phyloP scores from a whole-genome alignment of 2,797 vertebrate genomes.

The Vireo griseus region DNA sequence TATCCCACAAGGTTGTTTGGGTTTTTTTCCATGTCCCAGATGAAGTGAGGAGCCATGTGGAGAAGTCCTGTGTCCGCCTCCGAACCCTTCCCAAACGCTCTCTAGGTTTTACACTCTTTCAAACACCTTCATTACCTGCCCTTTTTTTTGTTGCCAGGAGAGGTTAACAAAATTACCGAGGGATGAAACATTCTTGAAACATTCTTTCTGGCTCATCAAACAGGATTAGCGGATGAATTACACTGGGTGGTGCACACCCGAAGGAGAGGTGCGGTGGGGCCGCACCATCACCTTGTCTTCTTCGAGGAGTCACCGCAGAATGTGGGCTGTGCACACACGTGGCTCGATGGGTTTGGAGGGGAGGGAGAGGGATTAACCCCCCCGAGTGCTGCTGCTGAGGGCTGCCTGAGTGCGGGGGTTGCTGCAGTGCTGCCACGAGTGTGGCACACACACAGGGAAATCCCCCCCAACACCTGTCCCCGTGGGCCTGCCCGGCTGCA shows the following conservation, averaged over 20 bases:
- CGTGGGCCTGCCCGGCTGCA: not conserved
- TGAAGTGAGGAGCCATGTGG: slow-evolving; percentile 49
- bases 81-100: slow-evolving; percentile 23
- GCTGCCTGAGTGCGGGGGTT: not conserved
- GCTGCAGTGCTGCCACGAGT: not conserved
- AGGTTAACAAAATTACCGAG: slow-evolving; percentile 35
- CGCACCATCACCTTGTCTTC: not conserved
- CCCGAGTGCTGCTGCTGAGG: not conserved
- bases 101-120: slow-evolving; percentile 47
- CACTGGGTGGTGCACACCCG: not conserved
- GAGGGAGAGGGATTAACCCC: not conserved
- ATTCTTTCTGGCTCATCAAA: slow-evolving; percentile 51
- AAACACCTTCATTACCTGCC: slow-evolving; percentile 31
- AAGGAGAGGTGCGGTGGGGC: not conserved
- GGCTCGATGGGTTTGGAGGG: not conserved
- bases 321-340: rapidly evolving
- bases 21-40: slow-evolving; percentile 29
- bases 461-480: too few species aligned
- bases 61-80: slow-evolving; percentile 24
- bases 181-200: slow-evolving; percentile 50
- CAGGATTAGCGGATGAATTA: not conserved
- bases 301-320: not conserved
- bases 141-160: slow-evolving; percentile 17
- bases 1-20: slow-evolving; percentile 54
- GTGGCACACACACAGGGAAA: rapidly evolving